Evolutionary conservation across 92 coral and sea anemone genomes (phyloP).

Genomic region (Galaxea fascicularis): DNA sequence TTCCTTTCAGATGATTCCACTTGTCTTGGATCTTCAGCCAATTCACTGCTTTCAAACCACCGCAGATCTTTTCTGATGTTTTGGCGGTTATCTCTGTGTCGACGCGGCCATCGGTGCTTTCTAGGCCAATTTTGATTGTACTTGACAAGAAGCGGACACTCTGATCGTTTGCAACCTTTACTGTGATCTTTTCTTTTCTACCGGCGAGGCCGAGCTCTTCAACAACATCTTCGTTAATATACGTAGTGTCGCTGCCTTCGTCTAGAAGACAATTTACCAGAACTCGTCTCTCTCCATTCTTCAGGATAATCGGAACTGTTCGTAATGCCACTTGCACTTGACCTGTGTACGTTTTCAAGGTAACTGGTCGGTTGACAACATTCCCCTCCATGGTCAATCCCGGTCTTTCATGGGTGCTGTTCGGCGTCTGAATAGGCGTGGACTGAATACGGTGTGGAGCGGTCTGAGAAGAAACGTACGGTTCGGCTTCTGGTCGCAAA

Average conservation of each 20-base stretch:
- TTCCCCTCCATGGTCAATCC: slow-evolving; percentile 24
- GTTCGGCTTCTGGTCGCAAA: slow-evolving; percentile 25
- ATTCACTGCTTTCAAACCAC: slow-evolving; percentile 67
- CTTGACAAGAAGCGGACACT: slow-evolving; percentile 55
- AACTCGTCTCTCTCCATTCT: slow-evolving; percentile 56
- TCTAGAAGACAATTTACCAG: slow-evolving; percentile 66
- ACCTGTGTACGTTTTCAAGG: slow-evolving; percentile 41
- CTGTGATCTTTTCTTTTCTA: slow-evolving; percentile 34
- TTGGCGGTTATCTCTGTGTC: slow-evolving; percentile 59
- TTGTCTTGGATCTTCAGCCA: slow-evolving; percentile 56
- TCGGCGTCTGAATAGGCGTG: not conserved
- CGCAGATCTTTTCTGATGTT: slow-evolving; percentile 65
- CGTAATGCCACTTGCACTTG: slow-evolving; percentile 52
- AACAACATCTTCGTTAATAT: slow-evolving; percentile 72
- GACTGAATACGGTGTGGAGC: not conserved
- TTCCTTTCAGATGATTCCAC: slow-evolving; percentile 55
- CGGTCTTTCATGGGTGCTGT: slow-evolving; percentile 9
- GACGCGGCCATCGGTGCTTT: slow-evolving; percentile 64
- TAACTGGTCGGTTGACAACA: not conserved
- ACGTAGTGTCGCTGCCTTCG: slow-evolving; percentile 66
- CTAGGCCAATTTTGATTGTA: slow-evolving; percentile 65
- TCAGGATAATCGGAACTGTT: slow-evolving; percentile 44
- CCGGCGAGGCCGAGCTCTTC: slow-evolving; percentile 64
- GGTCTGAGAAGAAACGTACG: not conserved
- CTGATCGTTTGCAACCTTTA: slow-evolving; percentile 58